Base-by-base conservation (phyloP, 92 coral and sea anemone genomes). In the Bergia sp. region DNA sequence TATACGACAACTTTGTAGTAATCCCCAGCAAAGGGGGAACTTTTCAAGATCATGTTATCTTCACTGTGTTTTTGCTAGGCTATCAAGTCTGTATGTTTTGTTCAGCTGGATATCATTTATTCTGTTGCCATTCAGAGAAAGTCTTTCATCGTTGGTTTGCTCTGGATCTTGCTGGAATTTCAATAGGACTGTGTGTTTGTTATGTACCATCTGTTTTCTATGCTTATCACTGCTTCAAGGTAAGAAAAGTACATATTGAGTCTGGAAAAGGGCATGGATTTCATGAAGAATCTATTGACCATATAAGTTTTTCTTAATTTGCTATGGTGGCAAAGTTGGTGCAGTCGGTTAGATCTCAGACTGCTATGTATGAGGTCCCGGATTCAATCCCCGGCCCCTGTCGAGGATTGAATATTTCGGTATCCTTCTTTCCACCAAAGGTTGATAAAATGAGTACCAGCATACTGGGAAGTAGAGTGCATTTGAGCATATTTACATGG, bases 111-210 rank as follows among this genome's bases (percentile, higher is more conserved):
- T 97, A 95, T 61, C 99, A 97, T 76, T 42, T 97, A 41, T 97
- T 97, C 81, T 86, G 93, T 83, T 97, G 99, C 88, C 99, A 97
- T 85, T 97, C 99, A 40, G 99, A 97, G 86, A 95, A 87, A 82
- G 93, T 93, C 9, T 97, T 93, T 81, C 99, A 95, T 77, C 88
- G 91, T 11, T 97, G 98, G 99, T 89, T 97, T 67, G 92, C 99
- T 1, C 82, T 97, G 67, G 99, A 97, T 88, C 94, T 97, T 76
- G 99, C 97, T 92, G 99, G 99, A 36, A 87, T 97, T 86, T 97
- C 99, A 12, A 88, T 97, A 44, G 99, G 98, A 5, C 80, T 97
- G 53, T 97, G 99, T 88, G 94, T 93, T 1, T 97, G 99, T 55
- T 97, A 97, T 76, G 86, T 97, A 3, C 99, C 99, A 37, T 92